A percentile compares a stretch with the other conserved stretches of the same genome.
phyloP scores from a whole-genome alignment of 2,113 vertebrate species.

The Sphaerodactylus townsendi region DNA sequence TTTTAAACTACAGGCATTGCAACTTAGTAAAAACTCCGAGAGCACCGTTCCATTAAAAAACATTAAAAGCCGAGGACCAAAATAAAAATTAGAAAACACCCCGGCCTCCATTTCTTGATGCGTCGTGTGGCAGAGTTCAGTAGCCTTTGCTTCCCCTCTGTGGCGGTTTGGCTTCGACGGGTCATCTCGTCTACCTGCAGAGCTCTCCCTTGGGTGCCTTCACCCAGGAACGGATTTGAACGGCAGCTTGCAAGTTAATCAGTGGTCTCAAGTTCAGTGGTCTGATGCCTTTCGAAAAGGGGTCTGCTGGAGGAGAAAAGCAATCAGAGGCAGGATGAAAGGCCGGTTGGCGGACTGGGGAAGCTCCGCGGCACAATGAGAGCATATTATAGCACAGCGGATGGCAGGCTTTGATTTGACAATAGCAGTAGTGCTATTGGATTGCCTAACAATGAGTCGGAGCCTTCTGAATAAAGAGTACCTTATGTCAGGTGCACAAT shows the following conservation, averaged over 20 bases:
- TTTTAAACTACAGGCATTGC: conserved; percentile 28
- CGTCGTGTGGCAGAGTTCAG: neutral
- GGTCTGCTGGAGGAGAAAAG: conserved; percentile 13
- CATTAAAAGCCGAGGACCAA: neutral
- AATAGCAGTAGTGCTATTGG: conserved; percentile 19
- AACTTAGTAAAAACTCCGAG: conserved; percentile 11
- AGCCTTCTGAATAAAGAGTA: conserved; percentile 5
- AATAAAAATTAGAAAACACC: conserved; percentile 14
- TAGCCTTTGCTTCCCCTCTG: too few relatives aligned
- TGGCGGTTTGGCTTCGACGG: too few relatives aligned
- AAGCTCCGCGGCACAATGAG: conserved; percentile 16
- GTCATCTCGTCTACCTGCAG: too few relatives aligned
- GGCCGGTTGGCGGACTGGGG: conserved; percentile 11
- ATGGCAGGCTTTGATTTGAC: conserved; percentile 25
- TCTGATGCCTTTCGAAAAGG: neutral
- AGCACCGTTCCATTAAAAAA: conserved; percentile 23
- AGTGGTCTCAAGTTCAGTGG: neutral
- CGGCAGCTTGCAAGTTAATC: conserved; percentile 1
- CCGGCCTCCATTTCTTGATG: neutral
- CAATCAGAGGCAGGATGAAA: neutral
- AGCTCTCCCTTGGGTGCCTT: neutral
- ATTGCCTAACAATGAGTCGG: conserved; percentile 19
- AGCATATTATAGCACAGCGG: conserved; percentile 9
- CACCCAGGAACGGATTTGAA: neutral
- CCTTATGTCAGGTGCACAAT: neutral